Evolutionary conservation across 92 coral and sea anemone species (phyloP).

Genomic region (Heteractis magnifica): DNA sequence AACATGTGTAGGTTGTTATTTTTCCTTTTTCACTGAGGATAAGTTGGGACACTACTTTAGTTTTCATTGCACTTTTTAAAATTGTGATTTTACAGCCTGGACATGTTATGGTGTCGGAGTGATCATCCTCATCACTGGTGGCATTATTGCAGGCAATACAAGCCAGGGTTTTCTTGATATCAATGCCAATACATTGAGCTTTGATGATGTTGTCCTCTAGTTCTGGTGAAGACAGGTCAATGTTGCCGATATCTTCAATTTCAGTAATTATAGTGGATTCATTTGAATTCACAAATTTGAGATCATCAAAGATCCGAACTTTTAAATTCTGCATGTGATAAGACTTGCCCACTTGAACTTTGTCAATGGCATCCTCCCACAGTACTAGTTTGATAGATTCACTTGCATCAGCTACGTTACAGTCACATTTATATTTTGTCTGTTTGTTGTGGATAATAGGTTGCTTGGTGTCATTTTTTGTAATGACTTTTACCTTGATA

Average conservation of each 20-base stretch:
- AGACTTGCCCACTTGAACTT: constrained; percentile 33
- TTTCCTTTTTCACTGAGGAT: not conserved
- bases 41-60: constrained; percentile 17
- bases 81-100: constrained; percentile 15
- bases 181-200: constrained; percentile 25
- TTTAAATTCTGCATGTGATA: constrained; percentile 48
- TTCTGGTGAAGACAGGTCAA: constrained; percentile 31
- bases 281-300: constrained; percentile 47
- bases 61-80: constrained; percentile 6
- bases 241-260: constrained; percentile 45
- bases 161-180: constrained; percentile 22
- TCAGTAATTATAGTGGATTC: constrained; percentile 42
- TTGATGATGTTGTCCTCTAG: constrained; percentile 23
- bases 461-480: constrained; percentile 18
- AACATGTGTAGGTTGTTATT: not conserved
- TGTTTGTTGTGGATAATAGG: not conserved
- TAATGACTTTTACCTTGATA: constrained; percentile 32
- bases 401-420: constrained; percentile 39
- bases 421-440: constrained; percentile 37
- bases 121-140: constrained; percentile 1
- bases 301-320: constrained; percentile 39
- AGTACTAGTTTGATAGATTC: constrained; percentile 34
- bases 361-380: constrained; percentile 44
- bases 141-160: constrained; percentile 28
- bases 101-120: constrained; percentile 25